phyloP scores from a whole-genome alignment of 1,140 invertebrate species.

The Dinoponera quadriceps region DNA sequence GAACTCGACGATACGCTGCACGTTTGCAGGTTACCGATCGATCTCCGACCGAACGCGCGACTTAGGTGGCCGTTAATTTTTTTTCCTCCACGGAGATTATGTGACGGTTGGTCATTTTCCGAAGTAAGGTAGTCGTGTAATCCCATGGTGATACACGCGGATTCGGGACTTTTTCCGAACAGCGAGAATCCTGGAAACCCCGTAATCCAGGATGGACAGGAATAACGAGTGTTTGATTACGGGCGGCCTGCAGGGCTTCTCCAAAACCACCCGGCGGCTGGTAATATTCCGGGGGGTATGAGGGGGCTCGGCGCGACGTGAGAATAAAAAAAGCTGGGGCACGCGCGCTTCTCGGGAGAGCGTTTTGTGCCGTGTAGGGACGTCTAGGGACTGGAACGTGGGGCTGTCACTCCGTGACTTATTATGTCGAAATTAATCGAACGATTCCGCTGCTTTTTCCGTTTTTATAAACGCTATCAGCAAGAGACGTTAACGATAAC shows the following conservation, averaged over 20 bases:
- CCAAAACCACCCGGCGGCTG: slow-evolving; percentile 76
- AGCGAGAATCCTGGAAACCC: slow-evolving; percentile 79
- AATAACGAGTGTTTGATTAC: slow-evolving; percentile 85
- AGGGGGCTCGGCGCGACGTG: slow-evolving; percentile 64
- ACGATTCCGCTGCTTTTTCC: not conserved
- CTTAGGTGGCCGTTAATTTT: slow-evolving; percentile 67
- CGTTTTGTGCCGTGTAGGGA: slow-evolving; percentile 66
- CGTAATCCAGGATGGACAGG: slow-evolving; percentile 82
- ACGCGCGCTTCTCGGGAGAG: slow-evolving; percentile 73
- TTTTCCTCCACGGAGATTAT: slow-evolving; percentile 77
- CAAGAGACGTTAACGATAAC: not conserved
- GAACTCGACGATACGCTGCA: not conserved
- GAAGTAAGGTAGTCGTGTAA: slow-evolving; percentile 77
- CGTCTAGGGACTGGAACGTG: slow-evolving; percentile 9
- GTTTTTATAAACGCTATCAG: not conserved
- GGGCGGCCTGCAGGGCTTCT: slow-evolving; percentile 72
- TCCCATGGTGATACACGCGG: slow-evolving; percentile 80
- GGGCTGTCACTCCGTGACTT: slow-evolving; percentile 2
- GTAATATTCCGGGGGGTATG: slow-evolving; percentile 64
- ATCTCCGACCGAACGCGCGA: slow-evolving; percentile 3
- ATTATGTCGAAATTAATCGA: slow-evolving; percentile 34
- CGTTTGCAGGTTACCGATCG: not conserved
- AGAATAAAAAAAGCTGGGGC: slow-evolving; percentile 77
- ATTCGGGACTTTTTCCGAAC: slow-evolving; percentile 76
- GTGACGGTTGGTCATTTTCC: slow-evolving; percentile 79